A percentile compares a stretch with the other conserved stretches of the same genome.
These are phyloP conservation scores for Philereme vetulata DNA, from an alignment of 2,888 invertebrate genomes.

Conservation along the genomic window DNA sequence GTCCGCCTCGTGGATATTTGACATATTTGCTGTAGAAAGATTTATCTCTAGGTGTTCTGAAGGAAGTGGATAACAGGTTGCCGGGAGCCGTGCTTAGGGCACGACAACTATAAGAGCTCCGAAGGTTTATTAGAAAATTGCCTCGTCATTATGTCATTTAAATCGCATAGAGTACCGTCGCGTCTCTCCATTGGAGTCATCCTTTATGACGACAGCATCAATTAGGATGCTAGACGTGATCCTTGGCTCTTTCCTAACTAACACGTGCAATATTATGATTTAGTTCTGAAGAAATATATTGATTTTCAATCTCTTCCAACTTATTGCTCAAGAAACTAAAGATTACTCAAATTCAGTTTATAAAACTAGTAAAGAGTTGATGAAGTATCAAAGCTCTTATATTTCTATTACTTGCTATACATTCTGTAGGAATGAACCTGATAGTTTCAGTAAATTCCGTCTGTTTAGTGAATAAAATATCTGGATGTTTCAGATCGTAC, in stretches of 20 bases:
- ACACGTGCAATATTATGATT: conserved; percentile 10
- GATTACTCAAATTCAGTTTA: not conserved
- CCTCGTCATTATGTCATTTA: conserved; percentile 83
- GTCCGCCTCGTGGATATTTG: not conserved
- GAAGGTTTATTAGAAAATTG: conserved; percentile 85
- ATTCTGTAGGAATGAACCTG: no score
- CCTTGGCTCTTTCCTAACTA: conserved; percentile 58
- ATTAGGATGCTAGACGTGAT: conserved; percentile 72
- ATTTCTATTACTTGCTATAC: not conserved
- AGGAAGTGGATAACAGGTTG: conserved; percentile 80
- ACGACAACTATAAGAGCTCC: conserved; percentile 72
- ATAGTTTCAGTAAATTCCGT: not conserved
- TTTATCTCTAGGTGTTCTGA: conserved; percentile 63
- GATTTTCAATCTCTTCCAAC: not conserved
- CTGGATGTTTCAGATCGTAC: no score
- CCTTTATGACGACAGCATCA: conserved; percentile 81
- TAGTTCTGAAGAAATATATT: not conserved
- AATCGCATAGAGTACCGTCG: conserved; percentile 83
- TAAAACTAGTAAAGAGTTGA: not conserved
- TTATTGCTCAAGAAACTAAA: not conserved
- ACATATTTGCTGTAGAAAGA: conserved; percentile 16
- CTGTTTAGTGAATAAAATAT: no score
- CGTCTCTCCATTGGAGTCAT: conserved; percentile 82
- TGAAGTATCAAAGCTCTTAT: not conserved
- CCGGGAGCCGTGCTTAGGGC: conserved; percentile 70